Conservation (phyloP, 1,140 invertebrate genomes). For the Drosophila ananassae region DNA sequence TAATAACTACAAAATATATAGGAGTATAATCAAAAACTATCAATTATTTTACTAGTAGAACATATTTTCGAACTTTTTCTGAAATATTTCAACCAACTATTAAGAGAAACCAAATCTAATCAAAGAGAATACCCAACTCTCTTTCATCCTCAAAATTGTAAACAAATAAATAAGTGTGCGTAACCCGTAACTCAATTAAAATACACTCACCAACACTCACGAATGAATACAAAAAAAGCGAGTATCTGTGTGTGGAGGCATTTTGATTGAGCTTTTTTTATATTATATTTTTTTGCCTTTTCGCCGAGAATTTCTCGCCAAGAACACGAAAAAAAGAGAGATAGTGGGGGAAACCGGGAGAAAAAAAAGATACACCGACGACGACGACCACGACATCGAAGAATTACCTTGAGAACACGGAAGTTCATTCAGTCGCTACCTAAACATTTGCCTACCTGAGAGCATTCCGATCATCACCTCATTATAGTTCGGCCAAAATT, state of each 20-base stretch:
- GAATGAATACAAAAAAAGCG: constrained; percentile 15
- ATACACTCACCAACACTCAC: constrained; percentile 25
- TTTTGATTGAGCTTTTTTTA: constrained; percentile 55
- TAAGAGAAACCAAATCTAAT: constrained; percentile 11
- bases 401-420: constrained; percentile 49
- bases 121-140: constrained; percentile 16
- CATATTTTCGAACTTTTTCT: neutral
- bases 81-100: neutral
- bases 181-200: constrained; percentile 55
- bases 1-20: neutral
- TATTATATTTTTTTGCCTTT: constrained; percentile 20
- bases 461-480: constrained; percentile 38
- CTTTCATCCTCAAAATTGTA: constrained; percentile 25
- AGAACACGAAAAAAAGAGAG: constrained; percentile 19
- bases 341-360: constrained; percentile 1
- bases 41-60: neutral
- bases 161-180: constrained; percentile 54
- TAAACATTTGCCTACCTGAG: constrained; percentile 47
- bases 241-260: constrained; percentile 38
- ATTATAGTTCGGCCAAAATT: constrained; percentile 11
- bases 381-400: constrained; percentile 19
- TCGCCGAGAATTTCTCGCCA: neutral
- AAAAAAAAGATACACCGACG: constrained; percentile 8
- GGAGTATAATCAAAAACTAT: neutral
- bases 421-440: constrained; percentile 47